Base-by-base conservation (phyloP, 2,888 invertebrate species). In the Argyresthia goedartella region DNA sequence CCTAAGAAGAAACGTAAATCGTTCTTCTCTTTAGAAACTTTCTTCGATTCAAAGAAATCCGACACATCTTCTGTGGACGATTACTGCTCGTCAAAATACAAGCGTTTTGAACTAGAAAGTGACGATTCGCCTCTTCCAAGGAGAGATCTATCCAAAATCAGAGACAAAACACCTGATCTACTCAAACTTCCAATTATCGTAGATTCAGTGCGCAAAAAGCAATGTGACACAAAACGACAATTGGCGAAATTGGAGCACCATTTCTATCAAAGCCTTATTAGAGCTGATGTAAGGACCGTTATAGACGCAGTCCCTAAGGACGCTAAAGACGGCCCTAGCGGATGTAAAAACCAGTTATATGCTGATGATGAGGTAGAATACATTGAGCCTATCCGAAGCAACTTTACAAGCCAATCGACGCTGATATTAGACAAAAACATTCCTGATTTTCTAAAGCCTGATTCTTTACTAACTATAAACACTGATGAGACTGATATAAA, bases 41-140 rank as follows among this genome's bases (percentile, higher is more conserved):
- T 88, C 60, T 86, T 88, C 51, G 87, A 87, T 59, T 72, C 79
- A 0, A 84, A 87, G 65, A 81, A 80, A 58, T 87, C 87, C 49
- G 87, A 87, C 54, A 78, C 82, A 1, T 87, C 87, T 14, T 87
- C 87, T 0, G 68, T 84, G 54, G 87, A 88, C 55, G 87, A 88
- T 59, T 87, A 81, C 54, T 84, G 82, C 56, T 87, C 87, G 0
- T 88, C 87, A 0, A 87, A 87, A 66, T 88, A 88, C 59, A 86
- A 87, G 57, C 74, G 87, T 14, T 87, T 88, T 55, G 87, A 88
- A 56, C 63, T 87, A 11, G 87, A 87, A 65, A 81, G 84, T 52
- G 87, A 87, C 57, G 87, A 87, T 56, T 87, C 87, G 11, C 87
- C 87, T 14, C 53, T 87, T 14, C 84, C 87, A 55, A 73, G 73